Percentiles rank a stretch among this genome's conserved stretches.
phyloP scores from a whole-genome alignment of 2,888 invertebrate genomes.

The Dasypogon diadema region DNA sequence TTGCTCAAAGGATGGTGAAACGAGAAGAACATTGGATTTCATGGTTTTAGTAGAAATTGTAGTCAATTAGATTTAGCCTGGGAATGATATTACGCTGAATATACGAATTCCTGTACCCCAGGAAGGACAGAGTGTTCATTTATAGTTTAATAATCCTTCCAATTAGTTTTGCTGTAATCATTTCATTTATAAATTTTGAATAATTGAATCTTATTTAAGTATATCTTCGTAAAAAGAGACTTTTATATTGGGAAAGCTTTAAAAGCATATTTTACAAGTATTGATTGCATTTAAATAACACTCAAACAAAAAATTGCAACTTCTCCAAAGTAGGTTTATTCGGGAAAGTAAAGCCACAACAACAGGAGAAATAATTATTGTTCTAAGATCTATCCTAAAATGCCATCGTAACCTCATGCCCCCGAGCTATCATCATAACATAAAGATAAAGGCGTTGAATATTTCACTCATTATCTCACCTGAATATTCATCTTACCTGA shows the following conservation, averaged over 20 bases:
- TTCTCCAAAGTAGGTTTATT: neutral
- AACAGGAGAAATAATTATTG: too few species aligned
- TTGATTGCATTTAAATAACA: too few species aligned
- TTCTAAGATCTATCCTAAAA: too few species aligned
- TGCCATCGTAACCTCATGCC: neutral
- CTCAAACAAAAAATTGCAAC: too few species aligned
- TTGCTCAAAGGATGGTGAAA: neutral
- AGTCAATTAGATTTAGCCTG: neutral
- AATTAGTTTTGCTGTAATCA: too few species aligned
- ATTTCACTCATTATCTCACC: conserved; percentile 37
- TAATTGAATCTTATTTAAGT: too few species aligned
- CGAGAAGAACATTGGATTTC: neutral
- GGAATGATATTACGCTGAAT: neutral
- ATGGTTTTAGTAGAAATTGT: neutral
- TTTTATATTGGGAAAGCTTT: too few species aligned
- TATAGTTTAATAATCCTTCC: too few species aligned
- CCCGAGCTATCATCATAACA: neutral
- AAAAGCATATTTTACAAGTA: too few species aligned
- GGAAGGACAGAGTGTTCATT: neutral
- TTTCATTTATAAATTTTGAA: too few species aligned
- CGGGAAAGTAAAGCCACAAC: neutral
- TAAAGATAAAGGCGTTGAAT: neutral
- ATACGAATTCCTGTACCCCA: neutral
- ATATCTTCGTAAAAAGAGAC: too few species aligned
- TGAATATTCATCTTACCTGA: conserved; percentile 75